Evolutionary conservation across 2,113 vertebrate species (phyloP), one percentile per base, ranked within the genome.

Genomic region (Leucoraja erinaceus): DNA sequence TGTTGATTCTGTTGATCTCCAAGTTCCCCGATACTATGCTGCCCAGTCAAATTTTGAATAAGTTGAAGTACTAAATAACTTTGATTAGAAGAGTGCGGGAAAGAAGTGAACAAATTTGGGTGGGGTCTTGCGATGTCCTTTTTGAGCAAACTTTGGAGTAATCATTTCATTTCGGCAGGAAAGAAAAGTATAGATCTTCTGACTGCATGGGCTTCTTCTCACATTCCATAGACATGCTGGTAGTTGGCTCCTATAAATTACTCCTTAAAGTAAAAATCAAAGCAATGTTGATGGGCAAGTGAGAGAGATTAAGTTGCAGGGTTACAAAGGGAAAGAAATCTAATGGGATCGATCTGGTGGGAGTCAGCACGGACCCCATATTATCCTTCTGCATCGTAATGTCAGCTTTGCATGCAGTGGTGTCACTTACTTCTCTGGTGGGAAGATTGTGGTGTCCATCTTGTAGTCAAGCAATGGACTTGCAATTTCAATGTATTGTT

Each of bases 381-480:
- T 47, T 47, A 47, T 47, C 38, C 66, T 68, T 12, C 16, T 68
- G 66, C 16, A 68, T 14, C 16, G 66, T 16, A 68, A 68, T 68
- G 1, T 31, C 47, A 18, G 3, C 38, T 47, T 47, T 47, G 38
- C 38, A 3, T 47, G 38, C 38, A 47, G 38, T 47, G 38, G 38
- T 47, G 38, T 10, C 95, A 96, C 97, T 96, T 95, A 97, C 96
- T 0, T 93, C 78, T 96, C 93, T 93, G 93, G 94, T 92, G 96
- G 95, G 83, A 96, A 93, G 86, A 74, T 92, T 92, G 96, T 94
- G 76, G 94, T 77, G 94, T 90, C 79, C 77, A 96, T 93, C 93
- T 94, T 96, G 31, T 96, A 96, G 93, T 96, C 96, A 5, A 97
- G 93, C 95, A 97, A 96, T 0, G 94, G 93, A 77, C 96, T 97